These are phyloP conservation scores for Odontomachus brunneus DNA, from an alignment of 1,140 invertebrate species.

Conservation along the genomic window DNA sequence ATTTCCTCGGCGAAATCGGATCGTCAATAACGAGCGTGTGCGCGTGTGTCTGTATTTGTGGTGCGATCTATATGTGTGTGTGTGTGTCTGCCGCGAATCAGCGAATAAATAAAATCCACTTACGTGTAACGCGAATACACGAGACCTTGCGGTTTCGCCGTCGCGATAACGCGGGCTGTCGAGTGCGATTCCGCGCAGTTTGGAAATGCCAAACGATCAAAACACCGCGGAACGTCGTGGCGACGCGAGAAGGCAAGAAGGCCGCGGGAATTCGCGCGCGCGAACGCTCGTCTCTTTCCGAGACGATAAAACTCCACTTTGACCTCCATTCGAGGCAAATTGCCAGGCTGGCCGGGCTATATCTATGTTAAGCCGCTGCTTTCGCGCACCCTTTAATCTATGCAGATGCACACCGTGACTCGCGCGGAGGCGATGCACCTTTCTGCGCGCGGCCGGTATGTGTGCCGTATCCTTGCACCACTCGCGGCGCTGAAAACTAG, in stretches of 20 bases:
- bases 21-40: not conserved
- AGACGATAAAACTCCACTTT: conserved; percentile 2
- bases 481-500: conserved; percentile 69
- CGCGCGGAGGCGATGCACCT: conserved; percentile 28
- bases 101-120: not conserved
- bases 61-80: too few relatives aligned
- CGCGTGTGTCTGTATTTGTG: too few relatives aligned
- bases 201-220: too few relatives aligned
- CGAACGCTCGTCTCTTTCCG: not conserved
- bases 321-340: conserved; percentile 39
- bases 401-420: conserved; percentile 34
- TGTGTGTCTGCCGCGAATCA: not conserved
- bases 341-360: conserved; percentile 13
- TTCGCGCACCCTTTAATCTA: conserved; percentile 39
- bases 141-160: not conserved
- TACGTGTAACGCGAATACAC: not conserved
- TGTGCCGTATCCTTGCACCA: conserved; percentile 74
- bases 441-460: conserved; percentile 51
- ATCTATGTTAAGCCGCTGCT: conserved; percentile 48
- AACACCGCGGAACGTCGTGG: too few relatives aligned
- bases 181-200: too few relatives aligned
- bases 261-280: not conserved
- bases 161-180: too few relatives aligned
- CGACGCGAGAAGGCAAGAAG: too few relatives aligned
- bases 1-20: not conserved